Evolutionary conservation across 2,797 vertebrate species (phyloP), one percentile per base, ranked within the genome.

Genomic region (Sebastiscus tertius): DNA sequence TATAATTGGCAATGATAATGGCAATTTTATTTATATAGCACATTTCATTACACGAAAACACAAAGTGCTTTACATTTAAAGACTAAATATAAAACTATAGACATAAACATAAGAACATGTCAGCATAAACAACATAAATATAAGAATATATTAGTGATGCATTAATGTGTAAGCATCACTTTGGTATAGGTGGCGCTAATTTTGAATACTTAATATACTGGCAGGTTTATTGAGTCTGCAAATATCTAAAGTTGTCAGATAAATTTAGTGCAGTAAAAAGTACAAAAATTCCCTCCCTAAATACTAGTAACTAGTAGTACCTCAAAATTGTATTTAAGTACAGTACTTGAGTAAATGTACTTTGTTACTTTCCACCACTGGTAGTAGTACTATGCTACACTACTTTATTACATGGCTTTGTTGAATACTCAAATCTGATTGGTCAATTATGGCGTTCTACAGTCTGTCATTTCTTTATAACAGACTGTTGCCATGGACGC

Each of bases 401-500:
- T n/a, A 52, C 61, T 26, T 18, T 1, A 52, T 52, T 46, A 46
- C 42, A 46, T 46, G 42, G 42, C 42, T 46, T 46, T 46, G 42
- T 46, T 46, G 42, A 46, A 46, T 46, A 46, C 42, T 46, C 42
- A 18, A 18, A 20, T 46, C 42, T 0, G 42, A 0, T 46, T 46
- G 42, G 42, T 46, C 39, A 0, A 46, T 18, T 16, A 46, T 46
- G 13, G 16, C 42, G 6, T 46, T 46, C 42, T 46, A 46, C 16
- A 7, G 42, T 42, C 39, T 42, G 39, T 42, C 6, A 42, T 42
- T 42, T 46, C 42, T 46, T 46, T 18, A 46, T 46, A 46, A 46
- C 16, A 0, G 0, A 46, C 16, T 16, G 42, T 46, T 46, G 42
- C 16, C 16, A 20, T 46, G 42, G 42, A 46, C 0, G 7, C 42